Percentiles rank a stretch among this genome's conserved stretches.
phyloP scores from a whole-genome alignment of 2,113 vertebrate genomes.

The Cyprinodon tularosa region DNA sequence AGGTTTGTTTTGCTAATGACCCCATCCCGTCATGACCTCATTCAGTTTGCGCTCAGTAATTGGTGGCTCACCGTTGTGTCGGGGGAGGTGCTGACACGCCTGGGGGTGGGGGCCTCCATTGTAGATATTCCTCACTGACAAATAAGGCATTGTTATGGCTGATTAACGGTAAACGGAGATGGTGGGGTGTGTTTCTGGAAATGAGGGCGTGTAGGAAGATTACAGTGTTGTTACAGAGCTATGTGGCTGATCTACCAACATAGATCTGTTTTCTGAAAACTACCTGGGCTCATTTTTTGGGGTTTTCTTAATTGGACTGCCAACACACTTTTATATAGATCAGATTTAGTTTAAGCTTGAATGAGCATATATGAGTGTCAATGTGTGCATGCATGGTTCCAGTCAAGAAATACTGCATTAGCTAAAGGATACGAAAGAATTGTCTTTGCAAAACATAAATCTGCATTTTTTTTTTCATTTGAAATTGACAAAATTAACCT shows the following conservation, averaged over 20 bases:
- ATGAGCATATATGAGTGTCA: background rate
- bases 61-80: constrained; percentile 63
- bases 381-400: background rate
- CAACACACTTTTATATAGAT: constrained; percentile 68
- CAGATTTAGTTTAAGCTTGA: constrained; percentile 37
- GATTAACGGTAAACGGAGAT: constrained; percentile 62
- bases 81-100: constrained; percentile 60
- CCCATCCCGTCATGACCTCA: constrained; percentile 76
- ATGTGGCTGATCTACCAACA: background rate
- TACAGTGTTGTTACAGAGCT: background rate
- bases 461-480: background rate
- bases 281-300: constrained; percentile 42
- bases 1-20: constrained; percentile 78
- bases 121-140: constrained; percentile 72
- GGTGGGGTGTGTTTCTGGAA: constrained; percentile 10
- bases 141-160: constrained; percentile 74
- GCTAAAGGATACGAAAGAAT: background rate
- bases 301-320: constrained; percentile 60
- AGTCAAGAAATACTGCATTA: background rate
- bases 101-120: constrained; percentile 43
- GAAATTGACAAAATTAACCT: background rate
- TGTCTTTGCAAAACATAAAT: background rate
- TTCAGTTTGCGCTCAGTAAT: constrained; percentile 71
- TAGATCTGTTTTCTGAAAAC: constrained; percentile 45
- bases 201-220: background rate